Conservation (phyloP, 2,797 vertebrate genomes). For the Lutjanus argentimaculatus region DNA sequence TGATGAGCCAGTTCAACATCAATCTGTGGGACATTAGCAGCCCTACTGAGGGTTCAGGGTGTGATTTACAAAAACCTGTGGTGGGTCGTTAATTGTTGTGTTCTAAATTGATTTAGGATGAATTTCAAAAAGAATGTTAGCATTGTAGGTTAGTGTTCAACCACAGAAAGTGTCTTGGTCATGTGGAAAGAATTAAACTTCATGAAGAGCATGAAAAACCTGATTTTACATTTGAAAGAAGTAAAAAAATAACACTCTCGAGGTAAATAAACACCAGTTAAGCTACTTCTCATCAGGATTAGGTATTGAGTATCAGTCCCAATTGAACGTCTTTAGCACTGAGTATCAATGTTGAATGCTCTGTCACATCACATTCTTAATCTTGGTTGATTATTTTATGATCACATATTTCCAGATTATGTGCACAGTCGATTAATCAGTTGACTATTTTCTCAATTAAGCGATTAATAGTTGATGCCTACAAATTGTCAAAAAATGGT, state of each 20-base stretch:
- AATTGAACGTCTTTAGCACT: too few relatives aligned
- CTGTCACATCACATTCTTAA: too few relatives aligned
- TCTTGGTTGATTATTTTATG: too few relatives aligned
- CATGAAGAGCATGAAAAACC: background rate
- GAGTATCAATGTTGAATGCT: too few relatives aligned
- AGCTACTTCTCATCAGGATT: background rate
- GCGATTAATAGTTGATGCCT: too few relatives aligned
- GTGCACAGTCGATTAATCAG: too few relatives aligned
- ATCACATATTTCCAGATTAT: too few relatives aligned
- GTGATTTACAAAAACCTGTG: background rate
- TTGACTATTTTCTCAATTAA: too few relatives aligned
- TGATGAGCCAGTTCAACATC: slow-evolving; percentile 44
- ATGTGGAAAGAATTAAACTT: background rate
- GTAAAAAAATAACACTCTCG: background rate
- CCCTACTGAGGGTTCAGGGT: background rate
- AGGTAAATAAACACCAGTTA: background rate
- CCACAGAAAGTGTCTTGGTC: background rate
- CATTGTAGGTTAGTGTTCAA: background rate
- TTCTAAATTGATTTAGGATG: slow-evolving; percentile 14
- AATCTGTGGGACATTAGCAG: slow-evolving; percentile 28
- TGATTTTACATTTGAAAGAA: background rate
- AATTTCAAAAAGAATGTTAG: background rate
- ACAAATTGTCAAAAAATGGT: too few relatives aligned
- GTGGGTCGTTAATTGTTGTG: background rate
- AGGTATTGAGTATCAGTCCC: background rate